Conservation (phyloP, 1,140 invertebrate species). For the Lasioglossum baleicum region DNA sequence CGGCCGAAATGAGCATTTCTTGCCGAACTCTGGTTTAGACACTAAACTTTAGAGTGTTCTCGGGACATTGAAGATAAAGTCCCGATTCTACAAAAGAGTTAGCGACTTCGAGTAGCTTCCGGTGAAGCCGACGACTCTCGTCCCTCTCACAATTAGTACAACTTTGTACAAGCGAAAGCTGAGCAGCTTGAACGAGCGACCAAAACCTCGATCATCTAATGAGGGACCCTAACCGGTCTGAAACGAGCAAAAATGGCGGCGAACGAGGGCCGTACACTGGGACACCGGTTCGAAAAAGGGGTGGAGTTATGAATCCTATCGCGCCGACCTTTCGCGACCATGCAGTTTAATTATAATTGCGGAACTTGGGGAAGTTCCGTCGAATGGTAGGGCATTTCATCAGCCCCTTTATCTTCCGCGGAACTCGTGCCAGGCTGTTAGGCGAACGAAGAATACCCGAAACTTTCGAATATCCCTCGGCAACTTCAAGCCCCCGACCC, state of each 20-base stretch:
- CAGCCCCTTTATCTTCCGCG: slow-evolving; percentile 51
- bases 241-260: background rate
- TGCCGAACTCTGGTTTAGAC: no score
- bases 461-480: slow-evolving; percentile 49
- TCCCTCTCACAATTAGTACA: no score
- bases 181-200: no score
- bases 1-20: no score
- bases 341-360: slow-evolving; percentile 59
- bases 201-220: no score
- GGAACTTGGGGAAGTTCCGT: slow-evolving; percentile 44
- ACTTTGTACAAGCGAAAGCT: no score
- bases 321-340: slow-evolving; percentile 18
- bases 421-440: slow-evolving; percentile 37
- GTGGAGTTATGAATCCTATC: slow-evolving; percentile 52
- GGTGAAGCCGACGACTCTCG: no score
- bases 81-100: no score
- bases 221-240: no score
- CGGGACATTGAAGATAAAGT: no score
- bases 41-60: no score
- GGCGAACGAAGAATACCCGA: slow-evolving; percentile 38
- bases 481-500: slow-evolving; percentile 19
- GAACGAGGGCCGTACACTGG: background rate
- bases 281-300: slow-evolving; percentile 21
- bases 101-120: no score
- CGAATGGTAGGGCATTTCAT: slow-evolving; percentile 34